phyloP scores from a whole-genome alignment of 2,797 vertebrate species.

The Acanthiza pusilla region DNA sequence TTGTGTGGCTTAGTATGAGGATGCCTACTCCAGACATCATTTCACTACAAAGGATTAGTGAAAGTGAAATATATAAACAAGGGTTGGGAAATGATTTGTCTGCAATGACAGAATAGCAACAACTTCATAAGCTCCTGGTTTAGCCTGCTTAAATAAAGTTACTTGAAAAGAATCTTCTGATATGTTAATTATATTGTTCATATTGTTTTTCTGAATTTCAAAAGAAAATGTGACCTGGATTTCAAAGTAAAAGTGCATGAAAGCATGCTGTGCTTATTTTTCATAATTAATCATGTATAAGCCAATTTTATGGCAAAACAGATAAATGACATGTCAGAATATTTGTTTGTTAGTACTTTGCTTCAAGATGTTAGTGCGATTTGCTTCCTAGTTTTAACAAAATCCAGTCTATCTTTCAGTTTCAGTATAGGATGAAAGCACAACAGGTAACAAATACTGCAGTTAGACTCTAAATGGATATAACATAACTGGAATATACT shows the following conservation, averaged over 20 bases:
- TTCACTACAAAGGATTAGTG: neutral
- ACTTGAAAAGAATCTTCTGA: slow-evolving; percentile 30
- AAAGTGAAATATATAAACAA: neutral
- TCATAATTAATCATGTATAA: slow-evolving; percentile 52
- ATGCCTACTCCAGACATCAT: neutral
- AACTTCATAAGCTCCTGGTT: neutral
- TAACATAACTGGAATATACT: neutral
- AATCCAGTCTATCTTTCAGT: neutral
- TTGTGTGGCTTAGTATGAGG: neutral
- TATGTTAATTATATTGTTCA: slow-evolving; percentile 41
- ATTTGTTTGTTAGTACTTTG: slow-evolving; percentile 44
- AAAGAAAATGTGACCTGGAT: slow-evolving; percentile 53
- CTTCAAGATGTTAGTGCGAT: neutral
- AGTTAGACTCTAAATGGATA: neutral
- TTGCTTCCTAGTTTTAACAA: neutral
- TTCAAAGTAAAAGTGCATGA: slow-evolving; percentile 47
- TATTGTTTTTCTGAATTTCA: slow-evolving; percentile 34
- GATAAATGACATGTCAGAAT: slow-evolving; percentile 38
- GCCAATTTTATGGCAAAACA: slow-evolving; percentile 38
- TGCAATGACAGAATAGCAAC: neutral
- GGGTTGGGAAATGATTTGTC: neutral
- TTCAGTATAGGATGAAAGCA: neutral
- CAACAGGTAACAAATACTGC: neutral
- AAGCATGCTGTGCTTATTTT: slow-evolving; percentile 47
- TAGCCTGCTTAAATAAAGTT: slow-evolving; percentile 4